Evolutionary conservation across 1,140 invertebrate genomes (phyloP).

Genomic region (Nephotettix cincticeps): DNA sequence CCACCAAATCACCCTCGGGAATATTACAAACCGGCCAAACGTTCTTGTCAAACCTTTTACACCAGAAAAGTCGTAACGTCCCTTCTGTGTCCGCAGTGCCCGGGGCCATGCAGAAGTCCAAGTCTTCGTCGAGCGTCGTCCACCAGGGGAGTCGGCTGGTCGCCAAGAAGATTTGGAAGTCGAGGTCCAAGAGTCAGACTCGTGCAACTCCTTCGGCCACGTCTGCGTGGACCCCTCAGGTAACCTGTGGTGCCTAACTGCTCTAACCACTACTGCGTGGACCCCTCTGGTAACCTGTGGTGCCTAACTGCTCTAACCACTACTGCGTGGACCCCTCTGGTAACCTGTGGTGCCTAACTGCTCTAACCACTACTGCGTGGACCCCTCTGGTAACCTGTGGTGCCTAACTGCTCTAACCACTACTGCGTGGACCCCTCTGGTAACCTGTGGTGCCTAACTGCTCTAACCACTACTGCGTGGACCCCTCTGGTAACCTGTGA

Average conservation of each 20-base stretch:
- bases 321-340: too few relatives aligned
- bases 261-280: too few relatives aligned
- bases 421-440: too few relatives aligned
- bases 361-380: too few relatives aligned
- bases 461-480: too few relatives aligned
- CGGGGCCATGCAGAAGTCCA: constrained; percentile 82
- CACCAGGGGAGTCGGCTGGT: constrained; percentile 69
- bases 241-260: constrained; percentile 19
- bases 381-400: too few relatives aligned
- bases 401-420: too few relatives aligned
- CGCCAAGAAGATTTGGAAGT: constrained; percentile 78
- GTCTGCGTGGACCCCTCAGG: constrained; percentile 69
- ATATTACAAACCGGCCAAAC: constrained; percentile 55
- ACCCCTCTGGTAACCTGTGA: too few relatives aligned
- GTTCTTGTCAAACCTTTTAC: constrained; percentile 64
- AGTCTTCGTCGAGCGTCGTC: constrained; percentile 81
- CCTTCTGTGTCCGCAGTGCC: constrained; percentile 39
- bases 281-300: too few relatives aligned
- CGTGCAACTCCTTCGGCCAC: constrained; percentile 52
- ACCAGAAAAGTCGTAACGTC: constrained; percentile 45
- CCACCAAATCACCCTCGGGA: constrained; percentile 48
- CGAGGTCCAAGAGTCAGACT: constrained; percentile 75
- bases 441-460: too few relatives aligned
- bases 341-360: too few relatives aligned
- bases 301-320: too few relatives aligned